Conservation (phyloP, 2,888 invertebrate genomes). For the Sthenelais limicola region DNA sequence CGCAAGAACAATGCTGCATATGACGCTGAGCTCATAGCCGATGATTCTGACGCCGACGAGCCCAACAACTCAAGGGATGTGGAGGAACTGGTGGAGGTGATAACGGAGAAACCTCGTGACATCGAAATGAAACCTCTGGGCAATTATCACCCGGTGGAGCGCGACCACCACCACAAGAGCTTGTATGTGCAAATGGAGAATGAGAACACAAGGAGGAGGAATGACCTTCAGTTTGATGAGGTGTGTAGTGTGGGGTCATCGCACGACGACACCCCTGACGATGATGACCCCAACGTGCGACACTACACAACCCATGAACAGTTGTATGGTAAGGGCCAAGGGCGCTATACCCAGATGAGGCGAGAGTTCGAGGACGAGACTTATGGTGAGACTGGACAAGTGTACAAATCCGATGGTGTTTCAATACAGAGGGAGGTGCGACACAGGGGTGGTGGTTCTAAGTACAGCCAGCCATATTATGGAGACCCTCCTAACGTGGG, state of each 20-base stretch:
- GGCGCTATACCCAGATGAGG: not conserved
- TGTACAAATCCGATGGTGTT: slow-evolving; percentile 12
- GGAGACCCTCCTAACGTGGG: slow-evolving; percentile 20
- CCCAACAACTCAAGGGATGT: too few relatives aligned
- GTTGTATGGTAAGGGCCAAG: not conserved
- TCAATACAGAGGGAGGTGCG: slow-evolving; percentile 24
- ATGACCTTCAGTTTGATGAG: slow-evolving; percentile 30
- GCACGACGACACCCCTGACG: not conserved
- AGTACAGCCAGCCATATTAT: not conserved
- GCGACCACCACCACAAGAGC: not conserved
- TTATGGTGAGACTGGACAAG: not conserved
- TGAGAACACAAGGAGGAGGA: not conserved
- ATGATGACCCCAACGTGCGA: not conserved
- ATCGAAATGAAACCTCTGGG: slow-evolving; percentile 23
- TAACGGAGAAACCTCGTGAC: too few relatives aligned
- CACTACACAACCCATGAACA: not conserved
- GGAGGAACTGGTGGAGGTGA: slow-evolving; percentile 18
- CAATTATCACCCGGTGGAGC: too few relatives aligned
- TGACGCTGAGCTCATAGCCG: slow-evolving; percentile 3
- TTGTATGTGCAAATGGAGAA: slow-evolving; percentile 7
- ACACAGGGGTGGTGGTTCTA: not conserved
- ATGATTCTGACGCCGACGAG: slow-evolving; percentile 8
- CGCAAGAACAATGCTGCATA: slow-evolving; percentile 13
- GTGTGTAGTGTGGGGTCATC: not conserved
- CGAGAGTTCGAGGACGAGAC: slow-evolving; percentile 6